Percentiles rank a stretch among this genome's conserved stretches.
These are phyloP conservation scores for Echeneis naucrates DNA, from an alignment of 2,797 vertebrate species.

Conservation along the genomic window DNA sequence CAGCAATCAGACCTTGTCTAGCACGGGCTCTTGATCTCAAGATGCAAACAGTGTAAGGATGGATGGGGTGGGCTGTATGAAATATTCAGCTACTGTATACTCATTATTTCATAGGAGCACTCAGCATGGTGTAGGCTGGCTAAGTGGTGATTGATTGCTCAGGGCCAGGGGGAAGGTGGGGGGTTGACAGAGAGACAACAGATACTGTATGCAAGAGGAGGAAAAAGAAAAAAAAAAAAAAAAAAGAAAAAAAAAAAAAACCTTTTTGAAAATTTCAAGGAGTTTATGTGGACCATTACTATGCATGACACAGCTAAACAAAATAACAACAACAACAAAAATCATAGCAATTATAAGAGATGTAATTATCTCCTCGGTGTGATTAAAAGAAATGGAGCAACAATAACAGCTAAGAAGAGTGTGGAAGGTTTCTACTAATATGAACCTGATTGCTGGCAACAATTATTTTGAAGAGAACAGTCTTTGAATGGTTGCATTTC, in stretches of 20 bases:
- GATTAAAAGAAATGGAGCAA: conserved; percentile 21
- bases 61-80: conserved; percentile 58
- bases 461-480: conserved; percentile 9
- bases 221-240: conserved; percentile 5
- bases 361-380: conserved; percentile 32
- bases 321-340: background rate
- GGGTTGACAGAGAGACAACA: conserved; percentile 55
- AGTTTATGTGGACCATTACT: conserved; percentile 48
- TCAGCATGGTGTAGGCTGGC: conserved; percentile 63
- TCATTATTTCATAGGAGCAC: conserved; percentile 78
- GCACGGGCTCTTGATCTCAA: conserved; percentile 52
- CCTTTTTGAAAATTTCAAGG: conserved; percentile 28
- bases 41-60: conserved; percentile 59
- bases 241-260: conserved; percentile 2
- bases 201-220: conserved; percentile 18
- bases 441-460: conserved; percentile 8
- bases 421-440: background rate
- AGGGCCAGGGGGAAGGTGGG: conserved; percentile 41
- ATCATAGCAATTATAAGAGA: conserved; percentile 27
- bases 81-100: conserved; percentile 79
- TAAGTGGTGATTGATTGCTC: conserved; percentile 81
- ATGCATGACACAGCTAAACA: conserved; percentile 30
- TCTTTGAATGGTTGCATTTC: conserved; percentile 2
- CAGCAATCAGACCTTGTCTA: conserved; percentile 53
- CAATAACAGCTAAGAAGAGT: conserved; percentile 2